Evolutionary conservation across 1,140 invertebrate genomes (phyloP).

Genomic region (Nebria ingens): DNA sequence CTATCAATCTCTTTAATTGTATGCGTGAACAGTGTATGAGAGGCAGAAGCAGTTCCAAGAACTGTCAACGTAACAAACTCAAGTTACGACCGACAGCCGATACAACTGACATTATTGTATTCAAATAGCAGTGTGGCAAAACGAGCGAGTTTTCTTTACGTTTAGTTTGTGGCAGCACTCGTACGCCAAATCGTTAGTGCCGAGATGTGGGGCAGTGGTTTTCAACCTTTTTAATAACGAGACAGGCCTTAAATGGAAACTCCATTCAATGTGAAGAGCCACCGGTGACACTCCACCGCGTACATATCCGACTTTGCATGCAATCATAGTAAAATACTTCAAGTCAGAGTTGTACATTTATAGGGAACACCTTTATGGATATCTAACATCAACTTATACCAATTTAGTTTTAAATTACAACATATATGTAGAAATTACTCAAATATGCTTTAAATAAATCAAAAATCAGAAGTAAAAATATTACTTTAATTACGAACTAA

Average conservation of each 20-base stretch:
- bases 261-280: not conserved
- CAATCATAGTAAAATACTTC: too few species aligned
- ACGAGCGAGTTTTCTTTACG: not conserved
- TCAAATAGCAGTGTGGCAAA: constrained; percentile 1
- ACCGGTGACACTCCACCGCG: too few species aligned
- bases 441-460: too few species aligned
- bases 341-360: too few species aligned
- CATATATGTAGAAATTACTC: too few species aligned
- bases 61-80: constrained; percentile 6
- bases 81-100: not conserved
- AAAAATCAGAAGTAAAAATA: too few species aligned
- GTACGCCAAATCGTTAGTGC: constrained; percentile 1
- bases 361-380: too few species aligned
- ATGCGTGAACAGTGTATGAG: not conserved
- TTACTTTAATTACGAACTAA: too few species aligned
- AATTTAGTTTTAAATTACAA: too few species aligned
- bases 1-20: constrained; percentile 4
- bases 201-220: not conserved
- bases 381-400: too few species aligned
- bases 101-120: constrained; percentile 5
- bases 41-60: not conserved
- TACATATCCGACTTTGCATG: too few species aligned
- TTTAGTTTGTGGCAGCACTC: not conserved
- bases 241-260: not conserved
- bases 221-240: constrained; percentile 7